phyloP scores from a whole-genome alignment of 1,140 invertebrate species.

The Drosophila repletoides region DNA sequence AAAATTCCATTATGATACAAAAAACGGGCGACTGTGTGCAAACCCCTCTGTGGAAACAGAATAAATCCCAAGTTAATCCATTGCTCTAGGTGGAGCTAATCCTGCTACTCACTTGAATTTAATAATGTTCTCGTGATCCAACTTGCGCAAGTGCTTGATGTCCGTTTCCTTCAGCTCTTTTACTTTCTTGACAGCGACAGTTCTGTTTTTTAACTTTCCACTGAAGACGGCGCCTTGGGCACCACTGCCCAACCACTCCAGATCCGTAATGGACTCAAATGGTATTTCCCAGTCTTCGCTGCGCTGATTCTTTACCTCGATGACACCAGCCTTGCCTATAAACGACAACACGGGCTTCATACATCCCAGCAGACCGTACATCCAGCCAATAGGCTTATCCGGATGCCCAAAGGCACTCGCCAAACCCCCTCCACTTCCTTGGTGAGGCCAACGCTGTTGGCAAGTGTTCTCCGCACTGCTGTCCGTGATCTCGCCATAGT shows the following conservation, averaged over 20 bases:
- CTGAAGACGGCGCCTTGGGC: constrained; percentile 98
- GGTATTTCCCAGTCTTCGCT: constrained; percentile 96
- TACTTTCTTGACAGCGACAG: constrained; percentile 98
- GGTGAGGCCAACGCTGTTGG: constrained; percentile 82
- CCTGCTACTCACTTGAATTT: constrained; percentile 89
- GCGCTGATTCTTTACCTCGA: constrained; percentile 77
- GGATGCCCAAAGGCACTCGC: constrained; percentile 79
- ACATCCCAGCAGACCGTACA: constrained; percentile 93
- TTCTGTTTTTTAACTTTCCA: constrained; percentile 91
- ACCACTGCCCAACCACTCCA: constrained; percentile 96
- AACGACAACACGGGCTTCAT: constrained; percentile 92
- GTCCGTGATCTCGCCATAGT: constrained; percentile 79
- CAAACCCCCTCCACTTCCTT: constrained; percentile 61
- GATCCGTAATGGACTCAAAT: constrained; percentile 95
- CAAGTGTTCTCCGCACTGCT: constrained; percentile 80
- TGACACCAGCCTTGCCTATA: constrained; percentile 88
- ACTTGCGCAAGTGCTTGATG: constrained; percentile 95
- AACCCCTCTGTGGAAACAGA: constrained; percentile 88
- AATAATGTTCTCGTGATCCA: constrained; percentile 98
- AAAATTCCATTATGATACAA: constrained; percentile 99
- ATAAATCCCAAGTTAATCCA: background rate
- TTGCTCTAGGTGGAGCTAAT: background rate
- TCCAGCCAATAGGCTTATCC: constrained; percentile 87
- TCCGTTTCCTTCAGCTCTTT: constrained; percentile 96
- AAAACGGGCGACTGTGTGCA: constrained; percentile 96